Conservation (phyloP, 2,113 vertebrate species). For the Strigops habroptila region DNA sequence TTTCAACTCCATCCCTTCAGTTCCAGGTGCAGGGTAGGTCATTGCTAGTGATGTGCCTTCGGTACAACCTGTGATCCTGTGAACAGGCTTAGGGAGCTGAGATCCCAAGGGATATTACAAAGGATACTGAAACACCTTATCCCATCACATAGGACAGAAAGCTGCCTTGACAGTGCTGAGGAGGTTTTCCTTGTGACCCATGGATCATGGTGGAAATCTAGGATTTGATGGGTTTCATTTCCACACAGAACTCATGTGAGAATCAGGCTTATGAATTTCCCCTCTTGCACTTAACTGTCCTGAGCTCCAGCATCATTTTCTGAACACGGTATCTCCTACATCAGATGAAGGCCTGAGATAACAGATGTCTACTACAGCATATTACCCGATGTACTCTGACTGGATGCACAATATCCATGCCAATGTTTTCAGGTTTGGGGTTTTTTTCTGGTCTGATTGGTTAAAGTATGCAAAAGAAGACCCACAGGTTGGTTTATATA, state of each 20-base stretch:
- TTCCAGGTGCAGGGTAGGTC: no score
- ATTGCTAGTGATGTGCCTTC: fast-evolving
- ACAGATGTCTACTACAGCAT: background rate
- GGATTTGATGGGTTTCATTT: background rate
- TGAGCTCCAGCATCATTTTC: background rate
- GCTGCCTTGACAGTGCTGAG: fast-evolving
- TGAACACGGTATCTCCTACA: background rate
- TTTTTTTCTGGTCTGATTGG: background rate
- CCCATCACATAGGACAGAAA: background rate
- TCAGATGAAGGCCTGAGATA: background rate
- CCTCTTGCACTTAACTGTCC: no score
- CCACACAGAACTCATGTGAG: background rate
- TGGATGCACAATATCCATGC: no score
- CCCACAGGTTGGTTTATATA: background rate
- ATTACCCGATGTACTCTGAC: no score
- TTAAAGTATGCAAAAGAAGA: background rate
- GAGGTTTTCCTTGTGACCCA: background rate
- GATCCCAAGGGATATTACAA: background rate
- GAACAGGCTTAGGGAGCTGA: background rate
- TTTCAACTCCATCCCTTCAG: background rate
- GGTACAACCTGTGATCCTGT: fast-evolving
- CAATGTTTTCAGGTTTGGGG: fast-evolving
- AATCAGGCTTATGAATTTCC: background rate
- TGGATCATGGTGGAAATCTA: fast-evolving
- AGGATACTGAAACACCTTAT: background rate